Evolutionary conservation across 1,140 invertebrate genomes (phyloP).

Genomic region (Ostrea edulis): DNA sequence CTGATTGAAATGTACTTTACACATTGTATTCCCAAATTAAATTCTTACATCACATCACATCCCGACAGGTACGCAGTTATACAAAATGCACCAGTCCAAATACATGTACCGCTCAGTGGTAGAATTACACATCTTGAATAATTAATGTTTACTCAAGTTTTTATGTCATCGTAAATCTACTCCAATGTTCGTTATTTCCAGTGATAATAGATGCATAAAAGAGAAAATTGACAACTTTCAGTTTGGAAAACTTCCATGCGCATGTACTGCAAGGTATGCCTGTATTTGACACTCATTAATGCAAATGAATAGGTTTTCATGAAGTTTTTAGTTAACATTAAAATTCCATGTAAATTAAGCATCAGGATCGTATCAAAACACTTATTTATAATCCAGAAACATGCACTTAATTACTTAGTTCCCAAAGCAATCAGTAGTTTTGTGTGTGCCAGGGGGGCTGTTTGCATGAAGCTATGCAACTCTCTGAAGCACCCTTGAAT

Average conservation of each 20-base stretch:
- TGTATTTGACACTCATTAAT: not conserved
- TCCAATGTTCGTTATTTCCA: not conserved
- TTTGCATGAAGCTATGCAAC: not conserved
- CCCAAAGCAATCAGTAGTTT: not conserved
- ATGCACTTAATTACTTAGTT: not conserved
- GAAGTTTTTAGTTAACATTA: not conserved
- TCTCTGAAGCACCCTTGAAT: not conserved
- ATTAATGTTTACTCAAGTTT: constrained; percentile 12
- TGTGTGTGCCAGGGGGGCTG: not conserved
- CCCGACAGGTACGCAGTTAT: not conserved
- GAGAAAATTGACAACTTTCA: constrained; percentile 4
- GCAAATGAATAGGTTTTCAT: not conserved
- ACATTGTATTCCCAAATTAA: constrained; percentile 19
- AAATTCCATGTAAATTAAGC: not conserved
- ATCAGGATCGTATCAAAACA: not conserved
- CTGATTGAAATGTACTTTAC: constrained; percentile 10
- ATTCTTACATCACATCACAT: constrained; percentile 11
- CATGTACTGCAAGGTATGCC: not conserved
- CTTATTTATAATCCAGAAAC: not conserved
- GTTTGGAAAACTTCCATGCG: not conserved
- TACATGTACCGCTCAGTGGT: not conserved
- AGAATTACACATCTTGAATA: constrained; percentile 12
- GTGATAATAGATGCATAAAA: not conserved
- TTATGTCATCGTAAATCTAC: not conserved
- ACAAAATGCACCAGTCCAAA: not conserved